These are phyloP conservation scores for Mirounga angustirostris DNA, from an alignment of 2,113 vertebrate genomes.

Conservation along the genomic window DNA sequence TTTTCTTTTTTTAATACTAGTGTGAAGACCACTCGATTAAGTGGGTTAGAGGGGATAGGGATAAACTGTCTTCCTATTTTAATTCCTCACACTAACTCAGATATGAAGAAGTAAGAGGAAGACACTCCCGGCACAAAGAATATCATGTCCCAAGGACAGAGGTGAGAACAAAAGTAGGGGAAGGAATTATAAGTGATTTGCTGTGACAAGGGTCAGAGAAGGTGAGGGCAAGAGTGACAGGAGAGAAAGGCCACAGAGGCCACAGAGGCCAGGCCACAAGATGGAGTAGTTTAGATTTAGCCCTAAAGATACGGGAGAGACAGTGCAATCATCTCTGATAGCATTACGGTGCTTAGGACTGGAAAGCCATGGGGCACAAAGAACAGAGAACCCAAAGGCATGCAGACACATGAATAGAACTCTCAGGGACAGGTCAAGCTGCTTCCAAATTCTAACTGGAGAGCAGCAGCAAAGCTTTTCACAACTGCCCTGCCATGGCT, in stretches of 20 bases:
- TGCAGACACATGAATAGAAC: background rate
- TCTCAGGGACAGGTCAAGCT: background rate
- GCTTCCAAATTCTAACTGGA: background rate
- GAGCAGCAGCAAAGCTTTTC: background rate
- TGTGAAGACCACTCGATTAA: background rate
- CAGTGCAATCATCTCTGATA: background rate
- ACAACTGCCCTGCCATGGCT: background rate
- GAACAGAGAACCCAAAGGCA: background rate
- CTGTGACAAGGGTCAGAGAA: background rate
- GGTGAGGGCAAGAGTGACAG: background rate
- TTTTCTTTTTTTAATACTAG: background rate
- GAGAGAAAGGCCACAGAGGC: background rate
- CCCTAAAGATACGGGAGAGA: background rate
- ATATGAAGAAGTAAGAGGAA: background rate
- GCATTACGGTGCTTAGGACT: background rate
- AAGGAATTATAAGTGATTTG: background rate
- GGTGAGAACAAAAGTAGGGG: background rate
- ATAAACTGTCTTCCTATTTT: background rate
- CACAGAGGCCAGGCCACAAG: background rate
- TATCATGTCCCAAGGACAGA: background rate
- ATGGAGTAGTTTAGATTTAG: background rate
- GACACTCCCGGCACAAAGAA: background rate
- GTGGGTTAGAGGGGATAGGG: background rate
- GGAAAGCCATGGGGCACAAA: background rate
- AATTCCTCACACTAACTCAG: background rate